phyloP scores from a whole-genome alignment of 2,113 vertebrate genomes.

The Oreochromis niloticus region DNA sequence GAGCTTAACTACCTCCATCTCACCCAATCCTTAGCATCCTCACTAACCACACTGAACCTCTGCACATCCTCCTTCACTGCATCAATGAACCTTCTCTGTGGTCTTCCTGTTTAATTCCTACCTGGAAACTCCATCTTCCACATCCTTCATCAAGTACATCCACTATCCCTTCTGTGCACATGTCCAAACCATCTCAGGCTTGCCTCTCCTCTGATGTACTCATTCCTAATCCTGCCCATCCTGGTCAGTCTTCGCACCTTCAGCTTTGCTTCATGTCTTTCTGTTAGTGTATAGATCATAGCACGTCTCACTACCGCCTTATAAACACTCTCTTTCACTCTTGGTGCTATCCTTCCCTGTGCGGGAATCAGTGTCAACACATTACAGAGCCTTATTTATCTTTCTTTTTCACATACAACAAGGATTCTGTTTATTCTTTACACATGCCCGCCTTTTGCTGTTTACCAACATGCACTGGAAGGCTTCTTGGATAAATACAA shows the following conservation, averaged over 20 bases:
- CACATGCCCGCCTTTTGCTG: neutral
- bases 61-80: neutral
- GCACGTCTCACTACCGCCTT: neutral
- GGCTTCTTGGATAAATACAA: neutral
- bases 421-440: neutral
- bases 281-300: neutral
- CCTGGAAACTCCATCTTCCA: neutral
- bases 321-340: neutral
- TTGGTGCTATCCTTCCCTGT: neutral
- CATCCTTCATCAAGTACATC: neutral
- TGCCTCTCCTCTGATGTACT: neutral
- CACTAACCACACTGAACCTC: neutral
- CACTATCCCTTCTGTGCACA: neutral
- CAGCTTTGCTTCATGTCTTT: neutral
- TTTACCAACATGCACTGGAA: neutral
- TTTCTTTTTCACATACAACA: neutral
- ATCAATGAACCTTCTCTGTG: neutral
- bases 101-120: neutral
- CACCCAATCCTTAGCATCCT: neutral
- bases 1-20: neutral
- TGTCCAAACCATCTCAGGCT: neutral
- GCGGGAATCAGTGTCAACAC: neutral
- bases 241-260: neutral
- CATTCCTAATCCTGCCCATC: neutral
- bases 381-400: neutral